phyloP scores from a whole-genome alignment of 64 coral and sea anemone species.

The Platygyra sinensis region DNA sequence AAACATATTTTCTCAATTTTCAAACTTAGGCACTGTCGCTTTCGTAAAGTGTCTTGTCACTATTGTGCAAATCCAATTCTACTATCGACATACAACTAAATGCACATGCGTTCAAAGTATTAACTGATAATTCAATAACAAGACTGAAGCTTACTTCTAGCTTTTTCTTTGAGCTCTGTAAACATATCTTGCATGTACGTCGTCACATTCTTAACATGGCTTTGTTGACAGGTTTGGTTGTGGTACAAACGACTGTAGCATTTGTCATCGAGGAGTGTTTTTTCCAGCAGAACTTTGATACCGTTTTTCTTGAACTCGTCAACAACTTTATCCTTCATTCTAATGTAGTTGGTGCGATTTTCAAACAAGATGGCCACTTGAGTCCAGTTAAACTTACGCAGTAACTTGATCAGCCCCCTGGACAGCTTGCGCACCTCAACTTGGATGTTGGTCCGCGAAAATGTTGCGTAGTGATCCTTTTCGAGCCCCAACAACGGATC shows the following conservation, averaged over 20 bases:
- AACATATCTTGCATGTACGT: slow-evolving; percentile 13
- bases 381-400: slow-evolving; percentile 76
- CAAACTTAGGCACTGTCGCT: no score
- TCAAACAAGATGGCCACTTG: slow-evolving; percentile 84
- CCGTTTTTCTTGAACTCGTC: slow-evolving; percentile 50
- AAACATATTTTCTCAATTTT: no score
- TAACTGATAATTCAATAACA: no score
- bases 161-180: slow-evolving; percentile 19
- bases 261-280: not conserved
- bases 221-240: not conserved
- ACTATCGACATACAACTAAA: no score
- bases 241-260: not conserved
- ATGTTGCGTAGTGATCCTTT: slow-evolving; percentile 79
- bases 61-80: no score
- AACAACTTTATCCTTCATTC: slow-evolving; percentile 60
- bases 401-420: slow-evolving; percentile 52
- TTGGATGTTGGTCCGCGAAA: slow-evolving; percentile 61
- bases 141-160: slow-evolving; percentile 47
- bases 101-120: no score
- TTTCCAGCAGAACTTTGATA: slow-evolving; percentile 32
- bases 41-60: no score
- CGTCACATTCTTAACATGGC: not conserved
- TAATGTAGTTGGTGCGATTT: slow-evolving; percentile 65
- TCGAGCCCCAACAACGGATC: slow-evolving; percentile 30
- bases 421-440: slow-evolving; percentile 58